Evolutionary conservation across 2,888 invertebrate species (phyloP).

Genomic region (Chrysolina haemoptera): DNA sequence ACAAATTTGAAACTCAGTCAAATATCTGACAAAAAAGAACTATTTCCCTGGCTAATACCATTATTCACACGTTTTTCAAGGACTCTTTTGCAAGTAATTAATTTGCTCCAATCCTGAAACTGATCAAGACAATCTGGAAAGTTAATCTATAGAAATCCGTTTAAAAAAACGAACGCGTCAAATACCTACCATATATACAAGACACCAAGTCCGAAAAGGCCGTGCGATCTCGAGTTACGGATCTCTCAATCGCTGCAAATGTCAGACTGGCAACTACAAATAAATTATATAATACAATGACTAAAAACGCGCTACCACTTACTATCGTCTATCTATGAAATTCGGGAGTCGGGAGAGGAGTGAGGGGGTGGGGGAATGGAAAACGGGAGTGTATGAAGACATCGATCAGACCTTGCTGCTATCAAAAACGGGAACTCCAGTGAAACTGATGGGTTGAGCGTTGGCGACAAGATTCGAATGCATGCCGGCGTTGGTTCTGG

Average conservation of each 20-base stretch:
- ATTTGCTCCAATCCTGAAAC: background rate
- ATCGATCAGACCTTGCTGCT: conserved; percentile 78
- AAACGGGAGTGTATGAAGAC: conserved; percentile 28
- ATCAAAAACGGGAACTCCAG: conserved; percentile 77
- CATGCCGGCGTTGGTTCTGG: conserved; percentile 73
- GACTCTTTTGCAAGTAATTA: too few species aligned
- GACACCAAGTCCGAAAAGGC: background rate
- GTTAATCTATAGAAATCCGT: background rate
- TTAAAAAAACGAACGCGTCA: background rate
- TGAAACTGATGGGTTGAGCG: conserved; percentile 85
- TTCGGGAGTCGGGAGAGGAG: background rate
- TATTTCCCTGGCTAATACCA: too few species aligned
- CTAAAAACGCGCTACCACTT: conserved; percentile 4
- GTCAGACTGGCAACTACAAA: background rate
- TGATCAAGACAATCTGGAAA: background rate
- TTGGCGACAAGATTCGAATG: conserved; percentile 85
- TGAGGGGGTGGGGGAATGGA: conserved; percentile 17
- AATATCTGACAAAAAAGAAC: too few species aligned
- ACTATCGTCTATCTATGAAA: conserved; percentile 6
- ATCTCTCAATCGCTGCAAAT: too few species aligned
- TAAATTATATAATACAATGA: conserved; percentile 6
- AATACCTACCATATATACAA: background rate
- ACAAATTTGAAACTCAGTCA: too few species aligned
- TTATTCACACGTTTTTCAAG: too few species aligned
- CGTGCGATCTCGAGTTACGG: too few species aligned